Evolutionary conservation across 2,797 vertebrate genomes (phyloP), one percentile per base, ranked within the genome.

Genomic region (Tapera naevia): DNA sequence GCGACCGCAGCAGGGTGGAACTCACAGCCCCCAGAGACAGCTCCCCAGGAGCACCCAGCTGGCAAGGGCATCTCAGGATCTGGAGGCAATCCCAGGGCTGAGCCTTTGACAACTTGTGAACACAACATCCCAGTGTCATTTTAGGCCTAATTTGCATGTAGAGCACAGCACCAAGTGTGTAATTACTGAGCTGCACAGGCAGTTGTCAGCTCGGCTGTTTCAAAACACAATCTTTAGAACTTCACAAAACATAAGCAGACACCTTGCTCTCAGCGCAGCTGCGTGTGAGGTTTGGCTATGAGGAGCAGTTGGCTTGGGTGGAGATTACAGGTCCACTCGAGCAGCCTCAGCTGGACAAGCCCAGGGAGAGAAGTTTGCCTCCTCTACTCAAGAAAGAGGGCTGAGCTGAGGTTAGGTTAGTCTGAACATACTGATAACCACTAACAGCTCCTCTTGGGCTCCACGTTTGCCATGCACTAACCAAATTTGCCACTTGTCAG

Each of bases 31-130:
- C 5, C 1, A 22, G 35, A 51, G 12, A 4, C 54, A 41, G 17
- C 22, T 18, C 11, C 33, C 50, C n/a, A 0, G 0, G 32, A 41
- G 11, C 1, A 1, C 41, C 21, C 1, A 0, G 48, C 60, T 3
- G 0, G 46, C 0, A 5, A 83, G 50, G 0, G 0, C 2, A 3
- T 60, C 76, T 73, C 69, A 67, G 71, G 58, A n/a, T n/a, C n/a
- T n/a, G 90, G 75, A 81, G 80, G 62, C 37, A 58, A 53, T 32
- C 39, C 60, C 80, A 41, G 88, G 17, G 8, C 57, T 10, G 37
- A 78, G 89, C 32, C 60, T 76, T 75, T 61, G 64, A 65, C 73
- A 75, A 8, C 32, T 41, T 28, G 69, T 69, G 91, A 82, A 6
- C 74, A 32, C 78, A 79, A 76, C 58, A 73, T 11, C 83, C 35